phyloP scores from a whole-genome alignment of 2,113 vertebrate species.

The Mormoops blainvillei region DNA sequence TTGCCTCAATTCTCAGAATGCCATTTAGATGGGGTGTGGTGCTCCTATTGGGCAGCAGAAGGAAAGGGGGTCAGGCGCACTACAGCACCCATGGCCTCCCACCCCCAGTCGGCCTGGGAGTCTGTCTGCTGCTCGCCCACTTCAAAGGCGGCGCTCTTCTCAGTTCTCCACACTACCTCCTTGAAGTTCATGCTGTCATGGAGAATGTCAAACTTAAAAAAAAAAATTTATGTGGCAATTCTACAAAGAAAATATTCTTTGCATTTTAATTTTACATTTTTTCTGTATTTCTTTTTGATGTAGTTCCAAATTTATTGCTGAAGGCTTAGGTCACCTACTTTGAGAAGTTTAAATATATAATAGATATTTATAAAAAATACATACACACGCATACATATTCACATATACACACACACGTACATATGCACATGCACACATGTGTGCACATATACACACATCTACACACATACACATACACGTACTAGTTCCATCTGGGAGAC shows the following conservation, averaged over 20 bases:
- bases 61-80: neutral
- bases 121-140: neutral
- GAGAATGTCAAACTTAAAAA: no score
- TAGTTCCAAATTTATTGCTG: neutral
- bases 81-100: fast-evolving
- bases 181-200: neutral
- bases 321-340: neutral
- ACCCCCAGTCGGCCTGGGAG: neutral
- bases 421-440: neutral
- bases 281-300: neutral
- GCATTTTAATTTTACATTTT: neutral
- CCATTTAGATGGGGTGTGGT: fast-evolving
- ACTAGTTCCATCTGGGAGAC: neutral
- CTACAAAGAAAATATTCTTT: neutral
- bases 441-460: no score
- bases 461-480: fast-evolving
- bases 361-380: neutral
- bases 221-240: neutral
- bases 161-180: neutral
- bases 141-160: neutral
- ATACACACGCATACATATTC: neutral
- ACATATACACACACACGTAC: neutral
- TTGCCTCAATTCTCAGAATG: fast-evolving
- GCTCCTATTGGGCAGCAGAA: neutral
- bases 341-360: neutral